Base-by-base conservation (phyloP, 2,797 vertebrate genomes). In the Channallabes apus region DNA sequence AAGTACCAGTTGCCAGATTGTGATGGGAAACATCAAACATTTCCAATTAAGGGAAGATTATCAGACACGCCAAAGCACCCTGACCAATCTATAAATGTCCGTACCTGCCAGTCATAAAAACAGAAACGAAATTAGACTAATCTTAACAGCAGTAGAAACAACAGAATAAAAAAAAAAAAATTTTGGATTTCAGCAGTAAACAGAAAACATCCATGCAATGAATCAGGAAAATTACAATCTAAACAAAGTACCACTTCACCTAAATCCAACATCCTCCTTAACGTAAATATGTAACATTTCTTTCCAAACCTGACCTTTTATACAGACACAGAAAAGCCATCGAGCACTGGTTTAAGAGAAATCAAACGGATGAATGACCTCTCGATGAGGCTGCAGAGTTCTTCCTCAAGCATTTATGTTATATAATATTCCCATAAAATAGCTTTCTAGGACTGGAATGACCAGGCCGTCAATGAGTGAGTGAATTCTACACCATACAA, bases 1-100 rank as follows among this genome's bases (percentile, higher is more conserved):
- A 90, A 90, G 91, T 92, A 91, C 88, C 87, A 84, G 88, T 92
- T 83, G 87, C 87, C 89, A 89, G 75, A 79, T 87, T 90, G 89
- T 88, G 46, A 65, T 0, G 56, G 81, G 56, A 71, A 88, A 77
- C n/a, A 12, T 73, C 9, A 27, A 84, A 85, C 14, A 38, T 65
- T 27, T 29, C 76, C 38, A 38, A 58, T 67, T n/a, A 54, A 69
- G 76, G 29, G 64, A 85, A 80, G 18, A 64, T 64, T 29, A 61
- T 38, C 2, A 20, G 46, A 75, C 69, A 46, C 22, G 27, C 73
- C 12, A 56, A 61, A 78, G 35, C 73, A 35, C 22, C 68, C 84
- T 78, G 56, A 75, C 68, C 27, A n/a, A 85, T n/a, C 58, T 86
- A 54, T 15, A 80, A 59, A 27, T 68, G 79, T 64, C 54, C 27